Evolutionary conservation across 2,797 vertebrate genomes (phyloP).

Genomic region (Sebastes oblongus): DNA sequence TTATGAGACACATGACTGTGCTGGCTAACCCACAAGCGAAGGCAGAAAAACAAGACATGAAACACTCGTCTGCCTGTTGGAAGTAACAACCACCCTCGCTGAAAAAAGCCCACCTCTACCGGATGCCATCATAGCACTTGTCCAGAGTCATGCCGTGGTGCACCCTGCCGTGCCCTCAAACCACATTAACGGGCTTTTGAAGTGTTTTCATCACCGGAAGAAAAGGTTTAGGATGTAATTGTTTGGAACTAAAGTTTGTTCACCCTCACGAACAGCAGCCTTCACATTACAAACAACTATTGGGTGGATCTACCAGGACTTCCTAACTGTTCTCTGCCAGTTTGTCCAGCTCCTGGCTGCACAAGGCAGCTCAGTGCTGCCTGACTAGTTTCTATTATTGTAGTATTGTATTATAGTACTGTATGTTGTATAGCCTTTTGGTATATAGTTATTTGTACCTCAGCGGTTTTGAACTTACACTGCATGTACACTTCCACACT

Average conservation of each 20-base stretch:
- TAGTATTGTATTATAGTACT: background rate
- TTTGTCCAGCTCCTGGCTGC: constrained; percentile 7
- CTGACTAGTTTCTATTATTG: background rate
- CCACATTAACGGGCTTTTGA: constrained; percentile 21
- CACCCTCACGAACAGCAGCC: constrained; percentile 8
- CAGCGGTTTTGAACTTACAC: background rate
- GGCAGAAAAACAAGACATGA: constrained; percentile 13
- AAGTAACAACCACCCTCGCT: constrained; percentile 9
- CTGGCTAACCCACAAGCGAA: constrained; percentile 44
- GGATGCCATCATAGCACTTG: background rate
- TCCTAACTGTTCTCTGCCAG: background rate
- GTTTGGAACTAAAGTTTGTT: constrained; percentile 12
- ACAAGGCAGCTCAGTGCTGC: background rate
- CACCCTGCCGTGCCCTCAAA: constrained; percentile 10
- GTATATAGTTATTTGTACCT: background rate
- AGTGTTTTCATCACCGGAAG: constrained; percentile 9
- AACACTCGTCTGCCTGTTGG: constrained; percentile 16
- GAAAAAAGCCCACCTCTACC: background rate
- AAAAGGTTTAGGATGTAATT: constrained; percentile 24
- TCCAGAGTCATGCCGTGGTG: constrained; percentile 7
- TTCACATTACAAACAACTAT: background rate
- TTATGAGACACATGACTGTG: constrained; percentile 65
- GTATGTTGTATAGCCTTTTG: background rate
- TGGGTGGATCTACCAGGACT: constrained; percentile 2
- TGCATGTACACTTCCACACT: background rate